Evolutionary conservation across 2,888 invertebrate genomes (phyloP).

Genomic region (Coelinius sp.): DNA sequence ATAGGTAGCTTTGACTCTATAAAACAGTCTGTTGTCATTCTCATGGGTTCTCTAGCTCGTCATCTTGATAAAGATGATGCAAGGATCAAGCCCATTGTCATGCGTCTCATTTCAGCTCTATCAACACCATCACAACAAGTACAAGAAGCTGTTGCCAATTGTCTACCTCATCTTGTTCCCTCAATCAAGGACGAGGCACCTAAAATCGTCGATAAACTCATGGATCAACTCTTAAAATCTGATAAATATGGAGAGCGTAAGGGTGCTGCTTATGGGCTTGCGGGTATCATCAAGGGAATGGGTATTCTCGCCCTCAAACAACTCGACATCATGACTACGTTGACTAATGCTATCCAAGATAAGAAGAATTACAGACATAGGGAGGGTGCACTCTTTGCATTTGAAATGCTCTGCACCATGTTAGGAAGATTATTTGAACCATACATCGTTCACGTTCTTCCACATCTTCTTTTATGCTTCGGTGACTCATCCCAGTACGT

Average conservation of each 20-base stretch:
- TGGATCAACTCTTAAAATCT: constrained; percentile 89
- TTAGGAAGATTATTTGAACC: constrained; percentile 98
- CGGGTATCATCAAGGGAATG: constrained; percentile 96
- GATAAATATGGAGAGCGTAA: constrained; percentile 93
- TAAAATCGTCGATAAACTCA: constrained; percentile 87
- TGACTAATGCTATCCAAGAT: constrained; percentile 95
- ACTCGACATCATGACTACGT: constrained; percentile 93
- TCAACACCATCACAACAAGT: constrained; percentile 98
- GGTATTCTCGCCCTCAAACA: constrained; percentile 96
- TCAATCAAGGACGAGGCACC: constrained; percentile 94
- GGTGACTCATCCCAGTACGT: constrained; percentile 97
- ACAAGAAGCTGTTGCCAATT: constrained; percentile 97
- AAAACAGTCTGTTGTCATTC: constrained; percentile 94
- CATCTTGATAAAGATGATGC: constrained; percentile 93
- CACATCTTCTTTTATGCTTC: constrained; percentile 94
- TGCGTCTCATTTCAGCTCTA: constrained; percentile 89
- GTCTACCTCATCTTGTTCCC: constrained; percentile 93
- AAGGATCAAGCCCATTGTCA: constrained; percentile 94
- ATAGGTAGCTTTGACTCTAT: constrained; percentile 92
- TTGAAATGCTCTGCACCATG: constrained; percentile 96
- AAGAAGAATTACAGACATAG: constrained; percentile 95
- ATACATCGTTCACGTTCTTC: constrained; percentile 97
- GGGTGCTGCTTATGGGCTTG: constrained; percentile 98
- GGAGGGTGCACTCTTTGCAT: constrained; percentile 96
- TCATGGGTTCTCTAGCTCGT: constrained; percentile 97